These are phyloP conservation scores for Lepidocolaptes lacrymiger DNA, from an alignment of 2,797 vertebrate genomes.

Conservation along the genomic window DNA sequence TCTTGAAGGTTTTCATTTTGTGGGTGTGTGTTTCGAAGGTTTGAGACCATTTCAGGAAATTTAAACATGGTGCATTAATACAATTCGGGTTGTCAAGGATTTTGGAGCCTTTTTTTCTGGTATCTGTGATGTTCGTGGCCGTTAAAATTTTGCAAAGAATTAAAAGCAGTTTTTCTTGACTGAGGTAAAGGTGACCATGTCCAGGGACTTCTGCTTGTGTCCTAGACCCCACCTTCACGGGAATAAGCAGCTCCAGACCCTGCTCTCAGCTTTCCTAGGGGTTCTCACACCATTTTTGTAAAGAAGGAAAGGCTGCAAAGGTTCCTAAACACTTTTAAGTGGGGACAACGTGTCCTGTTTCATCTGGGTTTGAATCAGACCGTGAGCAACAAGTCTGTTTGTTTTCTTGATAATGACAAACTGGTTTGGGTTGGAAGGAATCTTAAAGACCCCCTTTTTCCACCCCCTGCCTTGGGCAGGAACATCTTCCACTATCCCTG, in stretches of 20 bases:
- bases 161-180: not conserved
- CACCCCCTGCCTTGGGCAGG: not conserved
- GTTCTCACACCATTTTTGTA: accelerated
- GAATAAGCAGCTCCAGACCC: not conserved
- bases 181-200: not conserved
- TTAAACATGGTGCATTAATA: not conserved
- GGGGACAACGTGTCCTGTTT: not conserved
- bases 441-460: not conserved
- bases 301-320: not conserved
- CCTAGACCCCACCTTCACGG: accelerated
- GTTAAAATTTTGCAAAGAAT: not conserved
- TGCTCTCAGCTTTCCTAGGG: accelerated
- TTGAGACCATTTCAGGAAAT: not conserved
- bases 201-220: not conserved
- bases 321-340: accelerated
- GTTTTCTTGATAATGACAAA: not conserved
- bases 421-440: not conserved
- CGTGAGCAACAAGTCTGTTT: not conserved
- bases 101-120: not conserved
- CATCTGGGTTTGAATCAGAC: not conserved
- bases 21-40: not conserved
- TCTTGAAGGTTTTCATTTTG: not conserved
- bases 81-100: accelerated
- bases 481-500: not conserved
- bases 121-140: accelerated